Evolutionary conservation across 1,140 invertebrate species (phyloP).

Genomic region (Telenomus remus): DNA sequence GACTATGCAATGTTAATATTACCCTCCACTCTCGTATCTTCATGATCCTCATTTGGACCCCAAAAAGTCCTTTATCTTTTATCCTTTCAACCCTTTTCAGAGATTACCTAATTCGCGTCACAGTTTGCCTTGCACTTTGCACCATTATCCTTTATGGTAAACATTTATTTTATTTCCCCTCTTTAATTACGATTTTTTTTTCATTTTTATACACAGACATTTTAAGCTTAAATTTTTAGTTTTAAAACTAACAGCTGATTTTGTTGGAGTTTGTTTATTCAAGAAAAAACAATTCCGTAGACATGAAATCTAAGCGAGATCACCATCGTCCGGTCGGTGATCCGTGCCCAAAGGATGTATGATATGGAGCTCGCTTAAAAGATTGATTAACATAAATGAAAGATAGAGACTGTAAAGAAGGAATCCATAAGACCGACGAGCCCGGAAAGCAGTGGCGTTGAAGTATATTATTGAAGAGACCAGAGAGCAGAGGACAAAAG

Average conservation of each 20-base stretch:
- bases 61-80: constrained; percentile 44
- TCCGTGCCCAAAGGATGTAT: constrained; percentile 71
- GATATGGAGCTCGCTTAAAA: constrained; percentile 66
- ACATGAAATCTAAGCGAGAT: constrained; percentile 5
- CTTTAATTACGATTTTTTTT: too few relatives aligned
- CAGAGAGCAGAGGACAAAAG: constrained; percentile 68
- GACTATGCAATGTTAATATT: constrained; percentile 51
- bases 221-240: too few relatives aligned
- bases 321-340: constrained; percentile 61
- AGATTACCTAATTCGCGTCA: constrained; percentile 15
- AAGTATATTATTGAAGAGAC: constrained; percentile 64
- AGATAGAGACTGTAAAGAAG: constrained; percentile 67
- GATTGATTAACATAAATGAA: constrained; percentile 66
- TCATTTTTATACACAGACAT: too few relatives aligned
- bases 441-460: constrained; percentile 61
- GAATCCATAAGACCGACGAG: constrained; percentile 66
- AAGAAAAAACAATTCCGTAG: too few relatives aligned
- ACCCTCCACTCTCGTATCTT: constrained; percentile 43
- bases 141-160: too few relatives aligned
- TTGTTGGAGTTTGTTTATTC: too few relatives aligned
- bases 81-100: neutral
- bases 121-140: constrained; percentile 13
- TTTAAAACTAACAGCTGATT: too few relatives aligned
- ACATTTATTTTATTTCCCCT: too few relatives aligned
- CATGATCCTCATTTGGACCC: constrained; percentile 33